phyloP scores from a whole-genome alignment of 1,140 invertebrate species.

The Aphaenogaster floridana region DNA sequence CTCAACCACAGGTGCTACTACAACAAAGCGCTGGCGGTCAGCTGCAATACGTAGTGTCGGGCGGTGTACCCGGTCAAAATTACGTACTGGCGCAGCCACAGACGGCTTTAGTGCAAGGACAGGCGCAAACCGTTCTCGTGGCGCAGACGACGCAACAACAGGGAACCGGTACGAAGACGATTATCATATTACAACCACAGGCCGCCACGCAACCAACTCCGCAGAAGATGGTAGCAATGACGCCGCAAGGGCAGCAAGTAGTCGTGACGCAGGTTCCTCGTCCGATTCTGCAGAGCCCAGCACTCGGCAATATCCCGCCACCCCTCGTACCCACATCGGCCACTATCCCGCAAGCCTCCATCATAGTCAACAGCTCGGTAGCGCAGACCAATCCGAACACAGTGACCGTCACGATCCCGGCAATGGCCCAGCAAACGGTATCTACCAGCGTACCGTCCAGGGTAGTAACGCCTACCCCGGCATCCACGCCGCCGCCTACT shows the following conservation, averaged over 20 bases:
- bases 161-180: conserved; percentile 90
- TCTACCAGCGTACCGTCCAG: conserved; percentile 84
- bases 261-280: conserved; percentile 88
- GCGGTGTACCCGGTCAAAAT: conserved; percentile 87
- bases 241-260: conserved; percentile 90
- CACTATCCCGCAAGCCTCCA: conserved; percentile 84
- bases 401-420: conserved; percentile 79
- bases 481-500: conserved; percentile 84
- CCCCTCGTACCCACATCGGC: conserved; percentile 85
- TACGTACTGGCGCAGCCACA: conserved; percentile 90
- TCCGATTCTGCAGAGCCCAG: conserved; percentile 87
- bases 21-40: conserved; percentile 84
- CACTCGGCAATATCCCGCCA: conserved; percentile 84
- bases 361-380: conserved; percentile 84
- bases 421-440: conserved; percentile 78
- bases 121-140: conserved; percentile 89
- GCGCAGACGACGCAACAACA: conserved; percentile 89
- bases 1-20: conserved; percentile 84
- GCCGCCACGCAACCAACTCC: conserved; percentile 80
- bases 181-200: conserved; percentile 91
- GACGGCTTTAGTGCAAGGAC: conserved; percentile 88
- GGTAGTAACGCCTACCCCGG: conserved; percentile 83
- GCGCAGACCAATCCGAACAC: conserved; percentile 78
- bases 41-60: conserved; percentile 88
- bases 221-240: conserved; percentile 89